A percentile compares a stretch with the other conserved stretches of the same genome.
Conservation (phyloP, 1,140 invertebrate species). For the Bombus picipes region DNA sequence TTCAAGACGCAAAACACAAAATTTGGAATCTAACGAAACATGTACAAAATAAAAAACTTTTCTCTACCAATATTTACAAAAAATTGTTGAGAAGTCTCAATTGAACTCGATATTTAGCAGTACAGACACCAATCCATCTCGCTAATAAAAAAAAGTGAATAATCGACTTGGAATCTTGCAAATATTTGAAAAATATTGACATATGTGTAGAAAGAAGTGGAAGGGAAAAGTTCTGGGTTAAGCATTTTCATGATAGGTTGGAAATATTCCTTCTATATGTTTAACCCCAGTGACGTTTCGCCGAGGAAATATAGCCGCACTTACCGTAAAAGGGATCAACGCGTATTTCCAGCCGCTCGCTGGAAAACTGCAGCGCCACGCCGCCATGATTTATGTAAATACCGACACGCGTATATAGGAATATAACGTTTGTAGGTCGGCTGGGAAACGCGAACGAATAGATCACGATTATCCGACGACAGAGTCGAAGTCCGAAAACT, state of each 20-base stretch:
- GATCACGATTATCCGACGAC: slow-evolving; percentile 66
- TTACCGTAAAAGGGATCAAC: slow-evolving; percentile 60
- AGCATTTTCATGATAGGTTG: slow-evolving; percentile 2
- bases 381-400: slow-evolving; percentile 63
- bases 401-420: slow-evolving; percentile 56
- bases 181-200: neutral
- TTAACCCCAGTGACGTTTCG: slow-evolving; percentile 41
- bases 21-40: neutral
- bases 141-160: too few relatives aligned
- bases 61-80: too few relatives aligned
- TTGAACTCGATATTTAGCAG: neutral
- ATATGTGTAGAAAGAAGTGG: neutral
- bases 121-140: too few relatives aligned
- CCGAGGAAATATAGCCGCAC: slow-evolving; percentile 61
- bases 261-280: slow-evolving; percentile 43
- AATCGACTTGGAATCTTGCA: neutral
- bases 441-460: slow-evolving; percentile 60
- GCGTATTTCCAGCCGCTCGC: slow-evolving; percentile 50
- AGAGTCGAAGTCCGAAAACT: slow-evolving; percentile 32
- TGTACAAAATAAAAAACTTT: neutral
- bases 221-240: neutral
- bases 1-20: neutral
- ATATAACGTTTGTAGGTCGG: slow-evolving; percentile 55
- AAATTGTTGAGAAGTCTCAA: neutral
- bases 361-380: slow-evolving; percentile 46